Evolutionary conservation across 2,888 invertebrate genomes (phyloP).

Genomic region (Lithophane ornitopus): DNA sequence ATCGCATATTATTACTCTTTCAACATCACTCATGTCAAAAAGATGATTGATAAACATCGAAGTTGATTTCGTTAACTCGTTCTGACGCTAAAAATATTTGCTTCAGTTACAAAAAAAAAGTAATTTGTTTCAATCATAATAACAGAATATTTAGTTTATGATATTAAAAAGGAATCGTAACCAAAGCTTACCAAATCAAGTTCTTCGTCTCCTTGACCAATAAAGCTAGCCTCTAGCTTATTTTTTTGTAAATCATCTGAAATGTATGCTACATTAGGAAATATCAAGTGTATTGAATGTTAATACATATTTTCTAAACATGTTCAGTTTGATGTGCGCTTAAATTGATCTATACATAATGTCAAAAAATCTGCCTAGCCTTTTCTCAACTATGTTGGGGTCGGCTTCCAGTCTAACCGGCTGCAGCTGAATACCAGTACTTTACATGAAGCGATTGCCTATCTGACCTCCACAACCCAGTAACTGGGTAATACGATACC

Average conservation of each 20-base stretch:
- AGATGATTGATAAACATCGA: slow-evolving; percentile 83
- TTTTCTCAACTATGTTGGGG: too few species aligned
- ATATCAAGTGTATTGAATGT: not conserved
- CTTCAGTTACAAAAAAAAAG: slow-evolving; percentile 15
- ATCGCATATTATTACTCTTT: slow-evolving; percentile 69
- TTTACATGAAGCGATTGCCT: too few species aligned
- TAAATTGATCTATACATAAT: not conserved
- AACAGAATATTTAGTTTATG: not conserved
- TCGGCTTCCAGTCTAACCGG: too few species aligned
- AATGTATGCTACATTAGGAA: slow-evolving; percentile 27
- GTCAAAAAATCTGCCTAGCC: too few species aligned
- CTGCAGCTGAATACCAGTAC: too few species aligned
- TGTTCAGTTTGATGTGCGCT: not conserved
- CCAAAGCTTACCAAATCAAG: slow-evolving; percentile 73
- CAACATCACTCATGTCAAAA: slow-evolving; percentile 86
- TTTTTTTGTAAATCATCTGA: slow-evolving; percentile 68
- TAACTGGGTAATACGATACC: too few species aligned
- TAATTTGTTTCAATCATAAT: not conserved
- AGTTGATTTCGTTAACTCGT: slow-evolving; percentile 78
- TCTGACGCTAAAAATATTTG: slow-evolving; percentile 69
- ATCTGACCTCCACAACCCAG: too few species aligned
- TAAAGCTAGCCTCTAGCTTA: slow-evolving; percentile 72
- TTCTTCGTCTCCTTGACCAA: slow-evolving; percentile 87
- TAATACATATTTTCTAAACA: not conserved
- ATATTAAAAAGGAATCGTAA: slow-evolving; percentile 6